Percentiles rank a stretch among this genome's conserved stretches.
phyloP scores from a whole-genome alignment of 2,113 vertebrate species.

The crab-eating macaque (Macaca fascicularis) region DNA sequence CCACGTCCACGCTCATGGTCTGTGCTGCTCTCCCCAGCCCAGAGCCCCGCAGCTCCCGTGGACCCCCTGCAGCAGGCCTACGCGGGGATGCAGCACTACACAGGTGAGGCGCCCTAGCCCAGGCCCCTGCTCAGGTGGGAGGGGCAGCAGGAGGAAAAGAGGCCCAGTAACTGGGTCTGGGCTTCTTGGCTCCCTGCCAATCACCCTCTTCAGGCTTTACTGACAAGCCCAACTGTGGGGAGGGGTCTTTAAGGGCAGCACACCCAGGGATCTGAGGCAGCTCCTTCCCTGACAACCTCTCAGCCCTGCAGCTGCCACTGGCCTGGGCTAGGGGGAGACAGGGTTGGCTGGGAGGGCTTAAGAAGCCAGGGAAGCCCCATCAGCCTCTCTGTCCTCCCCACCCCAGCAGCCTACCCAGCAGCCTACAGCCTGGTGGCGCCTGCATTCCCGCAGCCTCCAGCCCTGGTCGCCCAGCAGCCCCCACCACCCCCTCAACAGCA shows the following conservation, averaged over 20 bases:
- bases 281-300: neutral
- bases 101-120: slow-evolving; percentile 83
- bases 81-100: slow-evolving; percentile 95
- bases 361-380: neutral
- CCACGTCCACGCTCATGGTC: neutral
- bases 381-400: neutral
- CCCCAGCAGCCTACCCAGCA: slow-evolving; percentile 91
- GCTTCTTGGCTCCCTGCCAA: neutral
- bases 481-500: slow-evolving; percentile 91
- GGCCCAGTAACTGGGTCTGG: neutral
- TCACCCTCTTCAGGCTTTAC: too few species aligned
- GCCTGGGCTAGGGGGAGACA: neutral
- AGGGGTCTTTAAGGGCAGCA: neutral
- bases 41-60: slow-evolving; percentile 91
- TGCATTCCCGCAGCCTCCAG: slow-evolving; percentile 91
- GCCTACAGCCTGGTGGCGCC: slow-evolving; percentile 93
- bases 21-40: slow-evolving; percentile 83
- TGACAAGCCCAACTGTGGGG: too few species aligned
- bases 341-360: neutral
- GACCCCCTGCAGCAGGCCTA: slow-evolving; percentile 95
- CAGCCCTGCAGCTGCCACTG: neutral
- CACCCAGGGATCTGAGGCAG: neutral
- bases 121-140: neutral
- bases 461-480: slow-evolving; percentile 91
- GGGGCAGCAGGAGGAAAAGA: neutral